Evolutionary conservation across 2,888 invertebrate species (phyloP).

Genomic region (Lysandra coridon): DNA sequence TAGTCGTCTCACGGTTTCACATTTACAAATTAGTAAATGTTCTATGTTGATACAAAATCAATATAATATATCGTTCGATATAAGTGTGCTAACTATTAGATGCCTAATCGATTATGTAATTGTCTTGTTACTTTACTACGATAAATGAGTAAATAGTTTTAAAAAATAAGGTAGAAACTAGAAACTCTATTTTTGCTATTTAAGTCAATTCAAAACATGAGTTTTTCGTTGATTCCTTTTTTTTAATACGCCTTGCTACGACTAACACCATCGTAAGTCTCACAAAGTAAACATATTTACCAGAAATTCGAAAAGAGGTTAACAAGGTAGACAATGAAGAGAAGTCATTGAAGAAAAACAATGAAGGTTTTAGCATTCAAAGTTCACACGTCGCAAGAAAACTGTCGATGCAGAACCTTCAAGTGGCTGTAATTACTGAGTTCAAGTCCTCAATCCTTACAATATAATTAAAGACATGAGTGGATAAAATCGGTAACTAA

Average conservation of each 20-base stretch:
- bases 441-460: not conserved
- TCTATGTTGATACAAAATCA: slow-evolving; percentile 6
- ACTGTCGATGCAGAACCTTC: slow-evolving; percentile 5
- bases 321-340: not conserved
- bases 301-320: not conserved
- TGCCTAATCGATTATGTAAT: not conserved
- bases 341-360: slow-evolving; percentile 28
- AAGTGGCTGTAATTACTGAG: slow-evolving; percentile 16
- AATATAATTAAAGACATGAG: not conserved
- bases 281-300: not conserved
- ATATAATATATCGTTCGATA: not conserved
- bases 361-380: slow-evolving; percentile 19
- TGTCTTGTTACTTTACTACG: not conserved
- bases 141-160: not conserved
- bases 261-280: not conserved
- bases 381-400: slow-evolving; percentile 26
- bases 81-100: not conserved
- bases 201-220: too few relatives aligned
- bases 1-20: slow-evolving; percentile 8
- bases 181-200: not conserved
- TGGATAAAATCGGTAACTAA: too few relatives aligned
- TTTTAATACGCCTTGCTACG: too few relatives aligned
- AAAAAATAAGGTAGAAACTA: not conserved
- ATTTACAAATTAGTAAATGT: not conserved
- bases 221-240: too few relatives aligned